phyloP scores from a whole-genome alignment of 2,888 invertebrate genomes.

The Adelphocoris suturalis region DNA sequence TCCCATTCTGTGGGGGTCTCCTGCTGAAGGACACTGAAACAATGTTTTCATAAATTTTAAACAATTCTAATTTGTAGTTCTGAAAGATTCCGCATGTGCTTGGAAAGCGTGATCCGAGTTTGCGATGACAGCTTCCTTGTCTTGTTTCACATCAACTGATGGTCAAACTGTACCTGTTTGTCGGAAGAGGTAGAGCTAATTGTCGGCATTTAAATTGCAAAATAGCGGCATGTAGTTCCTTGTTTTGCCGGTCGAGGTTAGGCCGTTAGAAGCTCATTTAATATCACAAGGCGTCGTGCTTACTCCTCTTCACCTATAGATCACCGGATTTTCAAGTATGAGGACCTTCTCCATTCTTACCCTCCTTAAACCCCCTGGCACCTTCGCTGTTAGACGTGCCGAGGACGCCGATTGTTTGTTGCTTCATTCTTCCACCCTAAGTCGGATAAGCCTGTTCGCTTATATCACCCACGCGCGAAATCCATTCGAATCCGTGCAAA shows the following conservation, averaged over 20 bases:
- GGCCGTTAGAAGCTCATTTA: background rate
- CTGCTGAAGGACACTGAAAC: too few relatives aligned
- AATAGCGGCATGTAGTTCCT: background rate
- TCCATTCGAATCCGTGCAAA: slow-evolving; percentile 16
- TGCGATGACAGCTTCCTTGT: background rate
- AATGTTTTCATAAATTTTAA: too few relatives aligned
- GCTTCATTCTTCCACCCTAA: slow-evolving; percentile 19
- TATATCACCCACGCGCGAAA: slow-evolving; percentile 30
- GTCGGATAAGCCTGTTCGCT: background rate
- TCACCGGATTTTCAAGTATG: slow-evolving; percentile 28
- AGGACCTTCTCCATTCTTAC: background rate
- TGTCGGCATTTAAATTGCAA: background rate
- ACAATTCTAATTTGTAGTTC: too few relatives aligned
- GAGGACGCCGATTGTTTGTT: background rate
- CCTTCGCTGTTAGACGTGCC: background rate
- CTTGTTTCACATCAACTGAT: background rate
- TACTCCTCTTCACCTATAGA: slow-evolving; percentile 26
- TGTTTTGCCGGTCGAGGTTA: background rate
- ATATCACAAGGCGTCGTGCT: background rate
- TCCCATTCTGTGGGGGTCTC: too few relatives aligned
- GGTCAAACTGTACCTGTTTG: background rate
- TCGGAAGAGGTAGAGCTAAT: background rate
- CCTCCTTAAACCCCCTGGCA: slow-evolving; percentile 6
- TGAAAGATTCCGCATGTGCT: too few relatives aligned
- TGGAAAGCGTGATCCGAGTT: too few relatives aligned